Evolutionary conservation across 2,888 invertebrate genomes (phyloP).

Genomic region (Scaptomyza tumidula): DNA sequence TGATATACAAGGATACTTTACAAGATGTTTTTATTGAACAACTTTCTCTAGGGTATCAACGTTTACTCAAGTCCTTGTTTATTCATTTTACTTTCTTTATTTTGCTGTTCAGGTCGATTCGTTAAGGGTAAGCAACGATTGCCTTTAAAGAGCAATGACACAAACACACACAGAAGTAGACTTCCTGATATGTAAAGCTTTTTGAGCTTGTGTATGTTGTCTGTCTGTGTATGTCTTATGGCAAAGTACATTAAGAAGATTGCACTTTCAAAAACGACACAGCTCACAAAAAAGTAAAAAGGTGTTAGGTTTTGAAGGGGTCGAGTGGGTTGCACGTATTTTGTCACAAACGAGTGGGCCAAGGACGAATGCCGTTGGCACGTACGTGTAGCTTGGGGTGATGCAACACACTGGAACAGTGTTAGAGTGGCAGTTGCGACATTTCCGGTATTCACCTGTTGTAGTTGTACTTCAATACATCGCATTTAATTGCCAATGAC

Average conservation of each 20-base stretch:
- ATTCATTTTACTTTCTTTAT: conserved; percentile 7
- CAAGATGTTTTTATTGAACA: not conserved
- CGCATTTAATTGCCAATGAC: conserved; percentile 63
- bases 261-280: conserved; percentile 77
- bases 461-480: conserved; percentile 13
- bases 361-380: conserved; percentile 14
- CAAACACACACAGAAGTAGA: conserved; percentile 19
- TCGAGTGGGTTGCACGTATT: not conserved
- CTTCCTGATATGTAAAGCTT: conserved; percentile 52
- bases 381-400: not conserved
- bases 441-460: conserved; percentile 29
- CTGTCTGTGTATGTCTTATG: conserved; percentile 29
- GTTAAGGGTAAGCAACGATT: conserved; percentile 53
- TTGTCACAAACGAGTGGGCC: not conserved
- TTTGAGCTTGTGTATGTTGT: conserved; percentile 28
- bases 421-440: conserved; percentile 3
- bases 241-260: conserved; percentile 76
- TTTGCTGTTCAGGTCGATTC: conserved; percentile 42
- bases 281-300: conserved; percentile 55
- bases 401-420: not conserved
- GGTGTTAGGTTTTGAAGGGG: conserved; percentile 25
- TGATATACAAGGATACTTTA: not conserved
- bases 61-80: not conserved
- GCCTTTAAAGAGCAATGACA: conserved; percentile 53
- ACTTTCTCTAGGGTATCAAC: not conserved